Conservation (phyloP, 2,797 vertebrate species). For the Threskiornis aethiopicus region DNA sequence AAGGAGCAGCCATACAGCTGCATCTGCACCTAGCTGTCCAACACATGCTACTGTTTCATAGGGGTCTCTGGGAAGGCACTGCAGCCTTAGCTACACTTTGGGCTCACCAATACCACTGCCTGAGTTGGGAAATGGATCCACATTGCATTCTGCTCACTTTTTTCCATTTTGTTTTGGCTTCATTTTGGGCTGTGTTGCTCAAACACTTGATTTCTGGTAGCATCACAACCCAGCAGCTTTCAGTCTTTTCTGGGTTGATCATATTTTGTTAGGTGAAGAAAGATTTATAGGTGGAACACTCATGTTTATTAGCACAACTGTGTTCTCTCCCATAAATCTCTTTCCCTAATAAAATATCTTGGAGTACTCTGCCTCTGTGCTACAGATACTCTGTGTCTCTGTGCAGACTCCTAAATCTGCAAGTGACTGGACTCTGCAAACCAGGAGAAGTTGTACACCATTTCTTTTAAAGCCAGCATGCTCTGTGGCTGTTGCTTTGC, state of each 20-base stretch:
- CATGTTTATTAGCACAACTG: not conserved
- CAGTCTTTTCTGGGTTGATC: not conserved
- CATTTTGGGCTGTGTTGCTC: not conserved
- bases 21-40: not conserved
- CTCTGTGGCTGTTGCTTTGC: not conserved
- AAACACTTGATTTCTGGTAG: not conserved
- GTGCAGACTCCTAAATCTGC: not conserved
- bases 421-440: not conserved
- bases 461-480: not conserved
- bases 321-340: not conserved
- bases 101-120: not conserved
- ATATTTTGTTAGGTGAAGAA: not conserved
- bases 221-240: not conserved
- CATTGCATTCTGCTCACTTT: not conserved
- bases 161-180: not conserved
- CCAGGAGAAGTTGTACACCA: not conserved
- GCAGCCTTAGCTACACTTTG: not conserved
- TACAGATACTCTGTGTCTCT: not conserved
- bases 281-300: not conserved
- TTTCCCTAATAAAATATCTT: not conserved
- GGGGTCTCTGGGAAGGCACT: not conserved
- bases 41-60: not conserved
- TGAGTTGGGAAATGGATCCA: not conserved
- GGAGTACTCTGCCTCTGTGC: not conserved
- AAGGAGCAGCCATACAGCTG: not conserved